phyloP scores from a whole-genome alignment of 2,888 invertebrate genomes.

The Stenodema calcarata region DNA sequence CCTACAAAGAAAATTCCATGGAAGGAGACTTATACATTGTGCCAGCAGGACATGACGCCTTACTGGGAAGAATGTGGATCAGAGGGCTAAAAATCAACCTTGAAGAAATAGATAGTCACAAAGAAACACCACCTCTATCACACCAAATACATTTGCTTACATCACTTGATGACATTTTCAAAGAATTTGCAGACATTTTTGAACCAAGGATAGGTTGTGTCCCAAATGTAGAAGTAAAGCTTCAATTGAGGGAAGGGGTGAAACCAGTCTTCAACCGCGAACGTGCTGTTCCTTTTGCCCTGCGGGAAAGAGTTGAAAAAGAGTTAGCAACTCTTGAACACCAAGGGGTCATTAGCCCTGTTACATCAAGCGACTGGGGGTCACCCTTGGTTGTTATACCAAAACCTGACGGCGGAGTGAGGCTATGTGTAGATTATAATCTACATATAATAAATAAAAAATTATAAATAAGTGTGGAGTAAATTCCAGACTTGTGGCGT shows the following conservation, averaged over 20 bases:
- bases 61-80: constrained; percentile 33
- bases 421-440: too few species aligned
- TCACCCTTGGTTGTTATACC: constrained; percentile 27
- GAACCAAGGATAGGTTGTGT: background rate
- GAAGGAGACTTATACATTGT: constrained; percentile 36
- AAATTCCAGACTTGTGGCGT: background rate
- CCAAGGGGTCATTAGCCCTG: constrained; percentile 41
- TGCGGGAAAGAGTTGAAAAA: constrained; percentile 47
- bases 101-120: constrained; percentile 14
- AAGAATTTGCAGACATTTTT: background rate
- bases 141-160: background rate
- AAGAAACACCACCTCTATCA: background rate
- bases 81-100: constrained; percentile 27
- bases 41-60: constrained; percentile 24
- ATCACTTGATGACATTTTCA: background rate
- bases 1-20: background rate
- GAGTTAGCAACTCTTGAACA: constrained; percentile 38
- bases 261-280: constrained; percentile 30
- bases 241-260: constrained; percentile 27
- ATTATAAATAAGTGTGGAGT: background rate
- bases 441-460: too few species aligned
- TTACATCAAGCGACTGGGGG: constrained; percentile 44
- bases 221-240: too few species aligned
- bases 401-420: constrained; percentile 30
- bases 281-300: constrained; percentile 47